Evolutionary conservation across 2,888 invertebrate species (phyloP), one percentile per base, ranked within the genome.

Genomic region (Mayetiola destructor): DNA sequence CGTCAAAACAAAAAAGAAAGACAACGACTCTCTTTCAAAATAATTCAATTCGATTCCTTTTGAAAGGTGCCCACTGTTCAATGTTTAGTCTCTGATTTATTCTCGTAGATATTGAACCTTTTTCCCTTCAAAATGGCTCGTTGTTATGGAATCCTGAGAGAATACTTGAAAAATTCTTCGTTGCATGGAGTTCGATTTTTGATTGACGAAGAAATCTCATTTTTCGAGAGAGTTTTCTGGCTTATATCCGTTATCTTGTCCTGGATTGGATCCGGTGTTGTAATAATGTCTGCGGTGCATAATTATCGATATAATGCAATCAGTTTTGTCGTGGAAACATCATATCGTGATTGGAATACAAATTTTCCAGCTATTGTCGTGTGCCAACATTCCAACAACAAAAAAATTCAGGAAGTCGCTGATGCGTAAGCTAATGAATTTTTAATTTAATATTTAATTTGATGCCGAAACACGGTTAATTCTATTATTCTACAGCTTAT

Each of bases 321-420:
- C 54, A 85, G 84, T 66, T 86, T 87, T 65, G 86, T 84, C 0
- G 79, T 82, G 8, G 87, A 87, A 62, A 85, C 85, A 0, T 80
- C 78, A 1, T 86, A 84, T 68, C 75, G 80, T 0, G 77, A 83
- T 59, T 87, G 86, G 85, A 73, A 82, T 61, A 84, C 84, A 0
- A 75, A 80, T 58, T 82, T 88, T 69, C 86, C 87, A 0, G 73
- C 84, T 0, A 75, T 87, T n/a, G 79, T 80, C 0, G 70, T 88
- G 16, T 88, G 88, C 66, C 85, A 85, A 67, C 72, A 71, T 0
- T 76, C 78, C 61, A 84, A 84, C 63, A 74, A 79, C 64, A 73
- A 77, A 37, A 75, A 76, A 57, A 75, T 84, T 58, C 82, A 77
- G 59, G 74, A 78, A 61, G 76, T 80, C 36, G 77, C 84, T 9